Conservation (phyloP, 2,113 vertebrate genomes). For the Malurus cyaneus region DNA sequence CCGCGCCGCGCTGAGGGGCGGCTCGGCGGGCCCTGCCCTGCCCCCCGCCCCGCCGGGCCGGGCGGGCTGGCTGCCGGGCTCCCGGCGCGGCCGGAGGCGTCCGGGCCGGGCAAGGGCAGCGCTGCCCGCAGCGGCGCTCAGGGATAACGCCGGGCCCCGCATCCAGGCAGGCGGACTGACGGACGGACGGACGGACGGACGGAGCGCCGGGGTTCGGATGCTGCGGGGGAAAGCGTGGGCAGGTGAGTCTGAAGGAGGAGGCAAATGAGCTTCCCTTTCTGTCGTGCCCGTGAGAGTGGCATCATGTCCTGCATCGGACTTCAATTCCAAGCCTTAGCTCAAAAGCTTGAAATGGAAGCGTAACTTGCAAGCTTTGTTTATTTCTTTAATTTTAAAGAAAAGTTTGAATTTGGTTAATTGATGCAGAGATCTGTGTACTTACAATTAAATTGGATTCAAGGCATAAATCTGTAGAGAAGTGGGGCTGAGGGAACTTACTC, state of each 20-base stretch:
- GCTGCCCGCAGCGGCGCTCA: neutral
- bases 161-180: fast-evolving
- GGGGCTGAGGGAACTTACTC: neutral
- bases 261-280: neutral
- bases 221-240: neutral
- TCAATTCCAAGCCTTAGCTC: neutral
- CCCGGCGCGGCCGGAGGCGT: neutral
- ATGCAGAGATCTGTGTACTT: neutral
- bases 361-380: neutral
- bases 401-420: neutral
- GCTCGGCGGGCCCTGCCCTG: too few relatives aligned
- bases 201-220: neutral
- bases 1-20: too few relatives aligned
- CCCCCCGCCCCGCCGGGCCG: too few relatives aligned
- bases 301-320: fast-evolving
- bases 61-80: neutral
- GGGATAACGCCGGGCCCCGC: neutral
- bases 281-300: fast-evolving
- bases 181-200: neutral
- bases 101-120: neutral
- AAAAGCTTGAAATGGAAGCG: neutral
- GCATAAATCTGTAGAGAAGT: neutral
- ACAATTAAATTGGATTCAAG: neutral
- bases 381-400: neutral
- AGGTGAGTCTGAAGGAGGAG: neutral